Percentiles rank a stretch among this genome's conserved stretches.
phyloP scores from a whole-genome alignment of 2,797 vertebrate species.

The Typhlichthys subterraneus region DNA sequence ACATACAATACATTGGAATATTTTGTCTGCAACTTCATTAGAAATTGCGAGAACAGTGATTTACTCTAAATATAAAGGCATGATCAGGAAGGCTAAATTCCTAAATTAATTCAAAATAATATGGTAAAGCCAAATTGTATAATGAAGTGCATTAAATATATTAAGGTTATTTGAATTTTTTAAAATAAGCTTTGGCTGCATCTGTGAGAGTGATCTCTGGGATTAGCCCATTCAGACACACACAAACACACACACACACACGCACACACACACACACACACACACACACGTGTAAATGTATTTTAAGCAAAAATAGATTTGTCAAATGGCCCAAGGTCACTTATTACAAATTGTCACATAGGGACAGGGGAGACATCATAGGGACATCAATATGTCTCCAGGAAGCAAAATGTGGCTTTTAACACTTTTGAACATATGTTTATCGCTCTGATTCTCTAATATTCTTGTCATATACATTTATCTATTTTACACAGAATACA shows the following conservation, averaged over 20 bases:
- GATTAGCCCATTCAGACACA: background rate
- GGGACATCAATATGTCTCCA: background rate
- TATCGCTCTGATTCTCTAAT: too few species aligned
- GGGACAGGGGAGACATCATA: background rate
- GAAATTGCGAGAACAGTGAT: background rate
- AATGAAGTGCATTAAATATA: background rate
- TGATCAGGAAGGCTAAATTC: background rate
- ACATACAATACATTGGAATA: background rate
- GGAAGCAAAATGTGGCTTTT: background rate
- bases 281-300: background rate
- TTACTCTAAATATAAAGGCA: background rate
- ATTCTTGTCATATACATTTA: too few species aligned
- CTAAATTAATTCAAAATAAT: background rate
- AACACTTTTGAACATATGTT: too few species aligned
- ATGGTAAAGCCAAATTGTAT: background rate
- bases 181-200: background rate
- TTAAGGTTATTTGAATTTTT: background rate
- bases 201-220: background rate
- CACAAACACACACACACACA: background rate
- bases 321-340: background rate
- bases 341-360: background rate
- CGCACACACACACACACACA: background rate
- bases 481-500: too few species aligned
- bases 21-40: background rate
- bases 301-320: background rate